phyloP scores from a whole-genome alignment of 2,888 invertebrate genomes.

The Lamellibrachia satsuma region DNA sequence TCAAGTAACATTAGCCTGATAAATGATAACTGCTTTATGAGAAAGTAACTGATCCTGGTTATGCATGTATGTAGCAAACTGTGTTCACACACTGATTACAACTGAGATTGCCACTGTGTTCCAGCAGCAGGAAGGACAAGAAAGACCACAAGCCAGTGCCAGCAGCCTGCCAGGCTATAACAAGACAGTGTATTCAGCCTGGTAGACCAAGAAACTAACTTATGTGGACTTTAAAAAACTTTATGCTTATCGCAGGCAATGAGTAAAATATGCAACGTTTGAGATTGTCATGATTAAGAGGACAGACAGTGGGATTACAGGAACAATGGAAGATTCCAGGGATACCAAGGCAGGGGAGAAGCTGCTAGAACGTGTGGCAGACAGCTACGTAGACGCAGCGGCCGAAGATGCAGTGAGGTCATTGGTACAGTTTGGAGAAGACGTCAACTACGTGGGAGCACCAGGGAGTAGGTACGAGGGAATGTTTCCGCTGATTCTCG shows the following conservation, averaged over 20 bases:
- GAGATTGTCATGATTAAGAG: background rate
- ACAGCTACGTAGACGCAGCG: background rate
- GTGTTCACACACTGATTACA: background rate
- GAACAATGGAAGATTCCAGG: background rate
- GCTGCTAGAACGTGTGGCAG: background rate
- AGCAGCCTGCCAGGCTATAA: background rate
- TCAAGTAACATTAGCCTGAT: background rate
- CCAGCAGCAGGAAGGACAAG: background rate
- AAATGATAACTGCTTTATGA: background rate
- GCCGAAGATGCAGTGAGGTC: background rate
- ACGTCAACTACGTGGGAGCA: background rate
- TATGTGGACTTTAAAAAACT: background rate
- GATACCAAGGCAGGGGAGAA: background rate
- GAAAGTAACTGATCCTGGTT: background rate
- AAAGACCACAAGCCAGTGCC: background rate
- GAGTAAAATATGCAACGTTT: background rate
- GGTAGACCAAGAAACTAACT: background rate
- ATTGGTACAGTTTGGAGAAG: background rate
- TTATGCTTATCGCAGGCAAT: background rate
- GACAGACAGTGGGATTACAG: background rate
- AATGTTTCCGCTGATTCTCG: slow-evolving; percentile 6
- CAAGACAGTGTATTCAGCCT: background rate
- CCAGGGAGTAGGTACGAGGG: background rate
- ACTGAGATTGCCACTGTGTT: background rate
- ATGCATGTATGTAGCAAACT: background rate